Conservation (phyloP, 2,888 invertebrate species). For the Merodon equestris region DNA sequence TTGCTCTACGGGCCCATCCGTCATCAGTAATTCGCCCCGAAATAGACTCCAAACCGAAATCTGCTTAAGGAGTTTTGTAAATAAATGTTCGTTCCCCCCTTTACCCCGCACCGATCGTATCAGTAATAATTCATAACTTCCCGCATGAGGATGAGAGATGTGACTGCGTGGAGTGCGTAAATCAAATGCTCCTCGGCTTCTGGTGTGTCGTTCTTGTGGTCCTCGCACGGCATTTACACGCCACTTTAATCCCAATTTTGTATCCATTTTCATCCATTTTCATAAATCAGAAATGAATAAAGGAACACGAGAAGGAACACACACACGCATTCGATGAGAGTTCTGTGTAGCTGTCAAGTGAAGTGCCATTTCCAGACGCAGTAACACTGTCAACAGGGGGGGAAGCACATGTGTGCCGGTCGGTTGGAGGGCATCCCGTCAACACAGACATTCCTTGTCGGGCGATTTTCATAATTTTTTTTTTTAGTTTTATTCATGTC, state of each 20-base stretch:
- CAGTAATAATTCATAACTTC: slow-evolving; percentile 65
- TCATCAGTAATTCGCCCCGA: slow-evolving; percentile 48
- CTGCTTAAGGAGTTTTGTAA: slow-evolving; percentile 59
- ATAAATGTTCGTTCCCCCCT: slow-evolving; percentile 45
- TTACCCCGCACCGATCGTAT: too few species aligned
- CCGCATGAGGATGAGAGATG: slow-evolving; percentile 37
- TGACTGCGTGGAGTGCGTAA: slow-evolving; percentile 47
- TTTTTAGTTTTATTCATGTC: not conserved
- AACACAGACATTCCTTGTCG: not conserved
- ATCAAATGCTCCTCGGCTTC: slow-evolving; percentile 41
- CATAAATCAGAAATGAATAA: slow-evolving; percentile 50
- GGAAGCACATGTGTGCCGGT: not conserved
- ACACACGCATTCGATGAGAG: not conserved
- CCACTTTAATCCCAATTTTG: slow-evolving; percentile 63
- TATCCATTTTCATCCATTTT: slow-evolving; percentile 65
- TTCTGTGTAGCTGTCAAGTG: not conserved
- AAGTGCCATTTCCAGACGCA: slow-evolving; percentile 18
- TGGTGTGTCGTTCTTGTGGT: slow-evolving; percentile 34
- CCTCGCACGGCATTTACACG: slow-evolving; percentile 60
- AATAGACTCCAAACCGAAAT: slow-evolving; percentile 61
- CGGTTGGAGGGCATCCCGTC: too few species aligned
- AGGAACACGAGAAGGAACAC: not conserved
- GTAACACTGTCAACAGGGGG: slow-evolving; percentile 17
- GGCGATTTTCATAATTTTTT: slow-evolving; percentile 35
- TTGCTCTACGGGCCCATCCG: not conserved